A percentile compares a stretch with the other conserved stretches of the same genome.
Conservation (phyloP, 2,888 invertebrate genomes). For the Parnassius orleans region DNA sequence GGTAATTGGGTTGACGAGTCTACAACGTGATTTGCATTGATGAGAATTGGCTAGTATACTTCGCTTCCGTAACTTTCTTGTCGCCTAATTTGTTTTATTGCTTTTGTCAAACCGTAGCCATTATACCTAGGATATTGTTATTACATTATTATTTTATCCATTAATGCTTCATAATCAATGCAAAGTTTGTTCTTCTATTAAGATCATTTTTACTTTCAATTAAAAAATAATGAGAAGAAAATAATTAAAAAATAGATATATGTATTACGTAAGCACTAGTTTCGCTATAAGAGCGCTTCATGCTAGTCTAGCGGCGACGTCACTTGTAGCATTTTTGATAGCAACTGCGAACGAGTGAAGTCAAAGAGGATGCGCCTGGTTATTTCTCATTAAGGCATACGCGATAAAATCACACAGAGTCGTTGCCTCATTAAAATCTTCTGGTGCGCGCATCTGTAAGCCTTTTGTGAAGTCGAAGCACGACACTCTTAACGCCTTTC, state of each 20-base stretch:
- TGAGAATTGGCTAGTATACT: constrained; percentile 73
- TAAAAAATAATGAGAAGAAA: constrained; percentile 20
- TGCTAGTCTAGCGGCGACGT: constrained; percentile 33
- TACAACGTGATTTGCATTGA: constrained; percentile 82
- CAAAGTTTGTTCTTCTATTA: too few species aligned
- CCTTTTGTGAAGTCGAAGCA: constrained; percentile 75
- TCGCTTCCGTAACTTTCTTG: constrained; percentile 61
- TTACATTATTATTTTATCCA: constrained; percentile 7
- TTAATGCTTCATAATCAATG: background rate
- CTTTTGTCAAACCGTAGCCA: constrained; percentile 56
- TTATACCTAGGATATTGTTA: constrained; percentile 12
- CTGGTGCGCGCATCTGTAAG: constrained; percentile 80
- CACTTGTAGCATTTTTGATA: constrained; percentile 60
- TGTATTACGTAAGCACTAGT: constrained; percentile 25
- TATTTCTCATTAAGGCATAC: constrained; percentile 79
- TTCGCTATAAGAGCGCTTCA: constrained; percentile 20
- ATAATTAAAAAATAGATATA: constrained; percentile 10
- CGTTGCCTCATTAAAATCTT: constrained; percentile 82
- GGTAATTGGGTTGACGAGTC: constrained; percentile 81
- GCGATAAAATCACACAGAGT: constrained; percentile 80
- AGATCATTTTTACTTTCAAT: constrained; percentile 9
- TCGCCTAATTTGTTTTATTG: constrained; percentile 71
- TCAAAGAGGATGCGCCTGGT: constrained; percentile 78
- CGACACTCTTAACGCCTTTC: constrained; percentile 76
- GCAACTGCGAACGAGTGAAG: constrained; percentile 57